Conservation (phyloP, 2,797 vertebrate species). For the Phataginus tricuspis region DNA sequence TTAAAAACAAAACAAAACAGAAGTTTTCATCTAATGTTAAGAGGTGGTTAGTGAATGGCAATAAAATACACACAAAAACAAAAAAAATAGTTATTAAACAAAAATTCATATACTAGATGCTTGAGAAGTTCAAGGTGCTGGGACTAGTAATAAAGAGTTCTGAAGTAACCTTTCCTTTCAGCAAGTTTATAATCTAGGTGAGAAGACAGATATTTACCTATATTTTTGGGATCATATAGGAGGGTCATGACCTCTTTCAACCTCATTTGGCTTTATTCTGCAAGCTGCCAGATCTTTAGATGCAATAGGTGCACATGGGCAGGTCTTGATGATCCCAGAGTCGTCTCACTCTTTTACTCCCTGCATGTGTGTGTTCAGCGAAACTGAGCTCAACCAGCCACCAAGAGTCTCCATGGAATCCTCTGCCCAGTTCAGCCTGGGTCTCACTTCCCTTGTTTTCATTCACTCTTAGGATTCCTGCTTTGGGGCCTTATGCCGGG, state of each 20-base stretch:
- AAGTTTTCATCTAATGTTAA: background rate
- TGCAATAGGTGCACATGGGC: background rate
- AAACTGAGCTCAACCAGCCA: background rate
- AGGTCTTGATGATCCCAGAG: background rate
- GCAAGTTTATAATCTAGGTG: background rate
- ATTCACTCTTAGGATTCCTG: background rate
- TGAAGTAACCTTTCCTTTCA: background rate
- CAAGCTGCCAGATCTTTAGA: background rate
- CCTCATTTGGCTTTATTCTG: background rate
- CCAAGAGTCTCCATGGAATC: rapidly evolving
- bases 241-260: background rate
- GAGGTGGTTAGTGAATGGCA: background rate
- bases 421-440: background rate
- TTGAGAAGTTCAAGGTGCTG: background rate
- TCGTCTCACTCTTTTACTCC: background rate
- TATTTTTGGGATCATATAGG: background rate
- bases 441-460: background rate
- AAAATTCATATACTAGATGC: background rate
- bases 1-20: background rate
- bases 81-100: background rate
- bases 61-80: background rate
- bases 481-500: background rate
- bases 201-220: background rate
- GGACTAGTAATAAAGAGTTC: background rate
- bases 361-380: background rate